Conservation (phyloP, 2,888 invertebrate genomes). For the Pseudococcus longispinus region DNA sequence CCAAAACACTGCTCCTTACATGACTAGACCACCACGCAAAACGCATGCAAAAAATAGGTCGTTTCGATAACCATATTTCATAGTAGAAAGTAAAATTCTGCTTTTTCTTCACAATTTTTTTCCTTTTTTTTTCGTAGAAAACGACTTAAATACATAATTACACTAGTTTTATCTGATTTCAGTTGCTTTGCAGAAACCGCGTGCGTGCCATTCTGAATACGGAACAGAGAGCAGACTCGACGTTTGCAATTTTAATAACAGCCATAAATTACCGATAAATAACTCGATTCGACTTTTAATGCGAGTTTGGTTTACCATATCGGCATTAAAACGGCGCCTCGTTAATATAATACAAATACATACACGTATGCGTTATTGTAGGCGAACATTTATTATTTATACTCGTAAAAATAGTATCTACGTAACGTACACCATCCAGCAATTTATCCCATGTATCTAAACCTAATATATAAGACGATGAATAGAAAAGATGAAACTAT, state of each 20-base stretch:
- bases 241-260: conserved; percentile 49
- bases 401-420: neutral
- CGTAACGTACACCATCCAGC: neutral
- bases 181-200: conserved; percentile 3
- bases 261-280: conserved; percentile 48
- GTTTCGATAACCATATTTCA: conserved; percentile 17
- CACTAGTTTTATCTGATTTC: conserved; percentile 18
- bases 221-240: conserved; percentile 28
- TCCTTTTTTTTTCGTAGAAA: conserved; percentile 18
- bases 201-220: conserved; percentile 33
- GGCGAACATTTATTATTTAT: neutral
- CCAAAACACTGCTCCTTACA: neutral
- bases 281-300: conserved; percentile 45
- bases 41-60: conserved; percentile 20
- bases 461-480: neutral
- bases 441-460: too few relatives aligned
- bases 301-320: conserved; percentile 36
- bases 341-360: conserved; percentile 3
- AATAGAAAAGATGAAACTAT: neutral
- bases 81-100: neutral
- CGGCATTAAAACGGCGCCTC: conserved; percentile 27
- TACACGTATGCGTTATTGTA: neutral
- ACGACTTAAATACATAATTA: conserved; percentile 31
- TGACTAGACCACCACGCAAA: neutral
- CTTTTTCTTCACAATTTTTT: neutral